phyloP scores from a whole-genome alignment of 2,888 invertebrate genomes.

The Dione juno region DNA sequence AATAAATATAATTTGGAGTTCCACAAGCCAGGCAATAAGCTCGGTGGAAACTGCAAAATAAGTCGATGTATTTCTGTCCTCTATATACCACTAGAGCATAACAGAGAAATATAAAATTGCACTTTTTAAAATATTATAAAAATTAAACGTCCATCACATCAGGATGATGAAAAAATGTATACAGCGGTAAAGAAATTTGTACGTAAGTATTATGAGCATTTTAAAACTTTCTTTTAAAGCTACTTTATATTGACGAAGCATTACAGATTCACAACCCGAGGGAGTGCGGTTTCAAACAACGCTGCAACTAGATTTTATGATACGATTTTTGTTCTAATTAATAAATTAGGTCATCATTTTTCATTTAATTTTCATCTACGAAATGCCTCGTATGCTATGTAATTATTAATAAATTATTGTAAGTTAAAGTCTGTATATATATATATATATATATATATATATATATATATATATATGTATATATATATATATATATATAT shows the following conservation, averaged over 20 bases:
- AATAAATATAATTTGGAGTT: too few relatives aligned
- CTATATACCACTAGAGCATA: too few relatives aligned
- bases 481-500: neutral
- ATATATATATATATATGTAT: neutral
- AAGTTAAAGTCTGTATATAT: neutral
- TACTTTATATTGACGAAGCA: conserved; percentile 22
- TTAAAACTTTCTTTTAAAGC: conserved; percentile 9
- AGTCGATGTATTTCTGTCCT: too few relatives aligned
- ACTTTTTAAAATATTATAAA: too few relatives aligned
- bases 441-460: neutral
- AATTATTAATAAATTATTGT: neutral
- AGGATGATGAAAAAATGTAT: neutral
- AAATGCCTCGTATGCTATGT: neutral
- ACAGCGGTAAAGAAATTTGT: neutral
- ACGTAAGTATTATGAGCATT: neutral
- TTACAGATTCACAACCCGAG: conserved; percentile 24
- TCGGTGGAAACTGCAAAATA: too few relatives aligned
- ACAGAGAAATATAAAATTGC: too few relatives aligned
- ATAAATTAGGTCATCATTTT: conserved; percentile 23
- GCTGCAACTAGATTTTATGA: conserved; percentile 21
- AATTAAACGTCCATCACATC: too few relatives aligned
- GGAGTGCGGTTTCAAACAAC: conserved; percentile 25
- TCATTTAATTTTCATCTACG: neutral
- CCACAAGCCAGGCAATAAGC: too few relatives aligned
- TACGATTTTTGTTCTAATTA: conserved; percentile 21